Base-by-base conservation (phyloP, 30 jellyfish, hydroid and myxozoan genomes). In the Aurelia aurita complex sp. Pacific region DNA sequence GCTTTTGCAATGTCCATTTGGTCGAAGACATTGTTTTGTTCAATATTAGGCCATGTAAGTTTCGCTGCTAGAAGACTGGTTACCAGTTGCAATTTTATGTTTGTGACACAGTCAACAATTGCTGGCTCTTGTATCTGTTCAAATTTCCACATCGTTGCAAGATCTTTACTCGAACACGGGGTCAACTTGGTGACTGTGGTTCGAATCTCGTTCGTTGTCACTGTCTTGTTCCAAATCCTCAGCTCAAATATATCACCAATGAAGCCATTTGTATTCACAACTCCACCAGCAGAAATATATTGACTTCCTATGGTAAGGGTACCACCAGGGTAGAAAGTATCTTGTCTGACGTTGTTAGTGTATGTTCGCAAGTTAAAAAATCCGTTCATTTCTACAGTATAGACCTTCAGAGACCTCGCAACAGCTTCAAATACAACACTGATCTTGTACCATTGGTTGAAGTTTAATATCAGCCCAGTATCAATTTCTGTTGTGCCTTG, bases 131-230 rank as follows among this genome's bases (percentile, higher is more conserved):
- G 55, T 18, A 85, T 68, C 69, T 76, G 94, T 19, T 85, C 94
- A 35, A 85, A 85, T 43, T 46, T 74, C 94, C 94, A 85, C 94
- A 85, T 85, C 57, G 35, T 59, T 15, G 88, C 88, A 17, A 85
- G 83, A 51, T 46, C 77, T 19, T 74, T 74, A 52, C 81, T 35
- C 61, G 76, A n/a, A 68, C 94, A 85, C 2, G 94, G 69, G 7
- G 66, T 62, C 46, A 53, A 36, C 74, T 72, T 46, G 6, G 83
- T 65, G 38, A 85, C 88, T 40, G 38, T 19, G 32, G 79, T 53
- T 38, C 94, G 87, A 65, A 76, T 55, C 9, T 73, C 88, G 54
- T 85, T 71, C 34, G 81, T 46, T 18, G 94, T n/a, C 59, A 85
- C 69, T 0, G 77, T 61, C 52, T 64, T 85, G 64, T 85, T 74